phyloP scores from a whole-genome alignment of 2,113 vertebrate genomes.

The Acrocephalus kingi region DNA sequence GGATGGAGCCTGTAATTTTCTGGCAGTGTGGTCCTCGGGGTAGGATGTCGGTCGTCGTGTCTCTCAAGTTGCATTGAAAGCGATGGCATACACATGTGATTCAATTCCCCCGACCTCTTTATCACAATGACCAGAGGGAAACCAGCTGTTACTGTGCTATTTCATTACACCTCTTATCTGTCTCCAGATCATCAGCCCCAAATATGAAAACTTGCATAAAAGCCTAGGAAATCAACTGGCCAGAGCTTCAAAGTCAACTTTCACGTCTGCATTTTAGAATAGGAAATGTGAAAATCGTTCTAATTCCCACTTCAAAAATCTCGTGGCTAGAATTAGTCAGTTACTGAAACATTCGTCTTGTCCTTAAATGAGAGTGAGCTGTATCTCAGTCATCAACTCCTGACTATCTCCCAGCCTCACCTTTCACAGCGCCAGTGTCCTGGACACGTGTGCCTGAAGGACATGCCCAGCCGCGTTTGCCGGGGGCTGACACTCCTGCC shows the following conservation, averaged over 20 bases:
- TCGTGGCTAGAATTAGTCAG: background rate
- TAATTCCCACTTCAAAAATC: background rate
- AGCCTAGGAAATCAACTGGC: background rate
- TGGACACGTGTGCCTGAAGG: background rate
- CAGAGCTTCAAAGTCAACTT: conserved; percentile 26
- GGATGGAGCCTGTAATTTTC: background rate
- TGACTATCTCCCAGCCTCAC: background rate
- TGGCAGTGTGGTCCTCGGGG: background rate
- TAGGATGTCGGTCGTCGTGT: background rate
- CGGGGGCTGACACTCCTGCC: background rate
- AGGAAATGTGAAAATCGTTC: background rate
- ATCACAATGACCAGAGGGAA: background rate
- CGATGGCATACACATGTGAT: background rate
- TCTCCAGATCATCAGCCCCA: background rate
- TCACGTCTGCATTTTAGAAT: conserved; percentile 15
- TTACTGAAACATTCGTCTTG: background rate
- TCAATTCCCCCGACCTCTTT: background rate
- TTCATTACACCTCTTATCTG: background rate
- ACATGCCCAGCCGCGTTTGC: background rate
- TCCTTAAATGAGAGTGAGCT: background rate
- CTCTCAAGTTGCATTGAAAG: background rate
- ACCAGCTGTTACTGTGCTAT: background rate
- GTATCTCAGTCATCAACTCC: background rate
- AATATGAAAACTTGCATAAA: background rate
- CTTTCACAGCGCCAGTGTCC: background rate